A percentile compares a stretch with the other conserved stretches of the same genome.
Conservation (phyloP, 1,140 invertebrate species). For the Fragariocoptes setiger region DNA sequence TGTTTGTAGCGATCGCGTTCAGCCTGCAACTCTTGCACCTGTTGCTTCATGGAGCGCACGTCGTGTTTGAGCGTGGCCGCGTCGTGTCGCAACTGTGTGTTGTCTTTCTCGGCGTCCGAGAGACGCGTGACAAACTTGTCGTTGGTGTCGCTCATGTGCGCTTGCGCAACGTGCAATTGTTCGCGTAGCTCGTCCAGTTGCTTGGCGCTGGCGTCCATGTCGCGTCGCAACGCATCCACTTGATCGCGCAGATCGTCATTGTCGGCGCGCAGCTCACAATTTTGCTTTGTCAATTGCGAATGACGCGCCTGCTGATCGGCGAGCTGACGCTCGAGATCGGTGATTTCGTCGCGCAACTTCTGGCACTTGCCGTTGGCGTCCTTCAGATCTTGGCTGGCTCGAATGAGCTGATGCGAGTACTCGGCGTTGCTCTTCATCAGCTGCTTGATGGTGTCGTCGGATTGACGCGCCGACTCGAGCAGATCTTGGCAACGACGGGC, state of each 20-base stretch:
- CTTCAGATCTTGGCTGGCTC: neutral
- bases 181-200: neutral
- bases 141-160: neutral
- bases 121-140: neutral
- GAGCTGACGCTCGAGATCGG: neutral
- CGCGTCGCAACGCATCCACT: neutral
- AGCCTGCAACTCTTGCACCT: neutral
- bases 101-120: neutral
- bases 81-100: neutral
- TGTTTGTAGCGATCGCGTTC: neutral
- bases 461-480: neutral
- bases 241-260: neutral
- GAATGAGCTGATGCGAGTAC: neutral
- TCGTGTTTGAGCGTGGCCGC: neutral
- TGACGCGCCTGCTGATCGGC: neutral
- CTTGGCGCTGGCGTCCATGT: neutral
- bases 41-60: neutral
- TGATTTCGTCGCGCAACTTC: neutral
- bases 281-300: neutral
- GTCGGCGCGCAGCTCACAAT: neutral
- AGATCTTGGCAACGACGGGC: neutral
- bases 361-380: neutral
- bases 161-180: neutral
- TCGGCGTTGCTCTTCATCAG: neutral
- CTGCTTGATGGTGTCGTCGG: neutral